Percentiles rank a stretch among this genome's conserved stretches.
Evolutionary conservation across 2,113 vertebrate species (phyloP).

Genomic region (Turnix velox): DNA sequence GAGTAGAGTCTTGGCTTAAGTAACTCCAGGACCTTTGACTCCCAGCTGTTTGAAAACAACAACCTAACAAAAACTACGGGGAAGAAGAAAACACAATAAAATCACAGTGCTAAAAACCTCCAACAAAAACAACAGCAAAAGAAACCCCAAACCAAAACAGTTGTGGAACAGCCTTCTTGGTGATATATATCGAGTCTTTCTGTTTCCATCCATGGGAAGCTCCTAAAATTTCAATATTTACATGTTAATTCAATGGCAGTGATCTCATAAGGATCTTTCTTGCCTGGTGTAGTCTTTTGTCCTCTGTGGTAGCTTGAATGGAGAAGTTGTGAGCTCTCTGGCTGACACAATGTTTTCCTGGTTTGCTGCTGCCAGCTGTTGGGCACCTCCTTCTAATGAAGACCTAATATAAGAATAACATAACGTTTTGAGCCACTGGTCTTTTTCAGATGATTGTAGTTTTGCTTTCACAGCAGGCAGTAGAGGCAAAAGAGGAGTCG

Average conservation of each 20-base stretch:
- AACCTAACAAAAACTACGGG: background rate
- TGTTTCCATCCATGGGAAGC: background rate
- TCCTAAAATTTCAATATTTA: background rate
- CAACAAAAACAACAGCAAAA: background rate
- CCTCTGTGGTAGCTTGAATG: background rate
- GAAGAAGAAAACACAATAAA: background rate
- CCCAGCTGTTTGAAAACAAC: background rate
- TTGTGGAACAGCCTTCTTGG: background rate
- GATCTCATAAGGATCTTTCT: background rate
- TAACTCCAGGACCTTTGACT: background rate
- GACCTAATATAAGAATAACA: background rate
- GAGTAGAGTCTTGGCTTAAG: too few relatives aligned
- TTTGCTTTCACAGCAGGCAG: background rate
- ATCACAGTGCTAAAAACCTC: background rate
- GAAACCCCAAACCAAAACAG: background rate
- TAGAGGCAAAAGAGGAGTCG: background rate
- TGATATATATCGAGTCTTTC: background rate
- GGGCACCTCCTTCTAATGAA: background rate
- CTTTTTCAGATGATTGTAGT: background rate
- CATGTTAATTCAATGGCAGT: background rate
- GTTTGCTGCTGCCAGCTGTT: background rate
- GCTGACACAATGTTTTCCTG: background rate
- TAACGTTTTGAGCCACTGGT: background rate
- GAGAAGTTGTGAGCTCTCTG: background rate
- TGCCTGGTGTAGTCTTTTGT: background rate